Evolutionary conservation across 1,140 invertebrate genomes (phyloP), one percentile per base, ranked within the genome.

Genomic region (Triops cancriformis): DNA sequence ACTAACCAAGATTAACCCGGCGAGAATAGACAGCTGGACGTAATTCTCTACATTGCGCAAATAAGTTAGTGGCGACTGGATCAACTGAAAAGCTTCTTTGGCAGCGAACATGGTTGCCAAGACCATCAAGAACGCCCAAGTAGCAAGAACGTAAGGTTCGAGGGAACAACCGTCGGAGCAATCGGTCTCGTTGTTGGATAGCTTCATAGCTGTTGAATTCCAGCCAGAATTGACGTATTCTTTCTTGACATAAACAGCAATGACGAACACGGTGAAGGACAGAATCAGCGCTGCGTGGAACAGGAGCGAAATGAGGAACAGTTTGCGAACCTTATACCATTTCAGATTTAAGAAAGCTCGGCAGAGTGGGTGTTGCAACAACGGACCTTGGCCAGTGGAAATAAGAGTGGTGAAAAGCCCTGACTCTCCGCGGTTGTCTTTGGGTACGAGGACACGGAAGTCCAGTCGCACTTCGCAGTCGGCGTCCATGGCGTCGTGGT

Each of bases 241-340:
- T 77, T 78, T 28, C 77, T 81, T 14, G 41, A 79, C 18, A 78
- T 80, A 28, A 78, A 73, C 41, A 1, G 89, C 91, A 81, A 93
- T 85, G 23, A 93, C 91, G 84, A 92, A 93, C 1, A 91, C 83
- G 1, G 91, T 92, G 4, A 94, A 86, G 80, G 92, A 91, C 14
- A 94, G 83, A 77, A 93, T 90, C 82, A 93, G 94, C 64, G 92
- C 88, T 76, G 93, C 89, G 83, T 92, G 94, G 81, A 94, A 90
- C 72, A 94, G 86, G 77, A 94, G 85, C 77, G 92, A 87, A 1
- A 90, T 91, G 7, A 93, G 90, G 81, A 94, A 94, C 82, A 93
- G 94, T 83, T 93, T 92, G n/a, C 93, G 87, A 79, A 95, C 94
- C 83, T 94, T 94, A 80, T 93, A 90, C 93, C 93, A 95, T 83